Conservation (phyloP, 2,797 vertebrate species). For the Alcedo atthis region DNA sequence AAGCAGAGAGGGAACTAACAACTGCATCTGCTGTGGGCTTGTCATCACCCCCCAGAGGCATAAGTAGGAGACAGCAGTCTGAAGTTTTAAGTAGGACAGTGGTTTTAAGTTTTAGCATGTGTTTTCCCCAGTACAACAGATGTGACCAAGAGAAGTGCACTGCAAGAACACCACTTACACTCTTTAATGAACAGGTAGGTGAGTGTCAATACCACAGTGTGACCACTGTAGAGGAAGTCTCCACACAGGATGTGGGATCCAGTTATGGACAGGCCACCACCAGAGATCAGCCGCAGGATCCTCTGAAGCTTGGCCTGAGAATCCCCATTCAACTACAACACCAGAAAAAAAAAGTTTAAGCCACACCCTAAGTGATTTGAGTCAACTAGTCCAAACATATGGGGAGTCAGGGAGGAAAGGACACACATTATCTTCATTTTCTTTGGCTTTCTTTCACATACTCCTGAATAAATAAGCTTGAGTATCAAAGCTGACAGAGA, state of each 20-base stretch:
- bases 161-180: conserved; percentile 83
- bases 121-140: not conserved
- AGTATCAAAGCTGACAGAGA: not conserved
- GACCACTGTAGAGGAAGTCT: conserved; percentile 97
- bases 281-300: conserved; percentile 91
- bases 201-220: conserved; percentile 94
- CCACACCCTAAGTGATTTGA: not conserved
- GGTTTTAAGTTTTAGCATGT: too few relatives aligned
- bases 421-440: not conserved
- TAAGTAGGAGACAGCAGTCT: not conserved
- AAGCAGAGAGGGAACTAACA: not conserved
- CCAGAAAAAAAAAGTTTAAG: not conserved
- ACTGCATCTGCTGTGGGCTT: not conserved
- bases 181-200: conserved; percentile 98
- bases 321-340: conserved; percentile 89
- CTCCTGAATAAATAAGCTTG: not conserved
- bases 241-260: conserved; percentile 95
- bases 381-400: not conserved
- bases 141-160: not conserved
- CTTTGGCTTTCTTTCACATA: not conserved
- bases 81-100: too few relatives aligned
- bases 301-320: conserved; percentile 92
- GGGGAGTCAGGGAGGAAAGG: not conserved
- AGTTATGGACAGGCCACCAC: conserved; percentile 94
- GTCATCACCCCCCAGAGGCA: not conserved